Evolutionary conservation across 1,140 invertebrate genomes (phyloP), one percentile per base, ranked within the genome.

Genomic region (Matsumurasca onukii): DNA sequence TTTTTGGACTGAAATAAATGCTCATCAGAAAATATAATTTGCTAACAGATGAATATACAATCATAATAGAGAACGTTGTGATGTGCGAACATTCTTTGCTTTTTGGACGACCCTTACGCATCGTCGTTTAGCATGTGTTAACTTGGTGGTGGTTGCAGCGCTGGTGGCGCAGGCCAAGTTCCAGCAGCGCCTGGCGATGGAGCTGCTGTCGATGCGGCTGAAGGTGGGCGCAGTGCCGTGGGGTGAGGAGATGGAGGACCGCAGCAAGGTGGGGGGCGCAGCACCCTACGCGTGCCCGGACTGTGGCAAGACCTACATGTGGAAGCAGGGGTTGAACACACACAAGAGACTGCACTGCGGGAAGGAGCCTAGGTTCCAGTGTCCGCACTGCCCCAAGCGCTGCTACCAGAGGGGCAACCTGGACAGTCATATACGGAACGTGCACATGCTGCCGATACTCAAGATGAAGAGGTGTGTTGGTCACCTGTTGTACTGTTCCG

Each of bases 271-370:
- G 34, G 34, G 17, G 17, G 34, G 5, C 3, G 9, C 30, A 27
- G 55, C 55, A 2, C 62, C 39, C 39, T 65, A 45, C 34, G 25
- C 31, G 24, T 75, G 74, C 59, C 34, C 59, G 12, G 29, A 61
- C 39, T 80, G 79, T 68, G 77, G 78, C 24, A 76, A 80, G 31
- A 67, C 66, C 13, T 76, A 76, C 51, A 69, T 69, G 30, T 74
- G 69, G 48, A 69, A 70, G 39, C 69, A 74, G 48, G 72, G 72
- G 22, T 24, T 74, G 15, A 72, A 73, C 69, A 71, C 69, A 30
- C 73, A 74, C 64, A 71, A 73, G 66, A 79, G 82, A 51, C 79
- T 83, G 65, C 84, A 86, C 67, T 86, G 85, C 69, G 83, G 84
- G 17, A 72, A 75, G 52, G 71, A 74, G 24, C 73, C 73, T 2